These are phyloP conservation scores for Echeneis naucrates DNA, from an alignment of 2,797 vertebrate genomes.

Conservation along the genomic window DNA sequence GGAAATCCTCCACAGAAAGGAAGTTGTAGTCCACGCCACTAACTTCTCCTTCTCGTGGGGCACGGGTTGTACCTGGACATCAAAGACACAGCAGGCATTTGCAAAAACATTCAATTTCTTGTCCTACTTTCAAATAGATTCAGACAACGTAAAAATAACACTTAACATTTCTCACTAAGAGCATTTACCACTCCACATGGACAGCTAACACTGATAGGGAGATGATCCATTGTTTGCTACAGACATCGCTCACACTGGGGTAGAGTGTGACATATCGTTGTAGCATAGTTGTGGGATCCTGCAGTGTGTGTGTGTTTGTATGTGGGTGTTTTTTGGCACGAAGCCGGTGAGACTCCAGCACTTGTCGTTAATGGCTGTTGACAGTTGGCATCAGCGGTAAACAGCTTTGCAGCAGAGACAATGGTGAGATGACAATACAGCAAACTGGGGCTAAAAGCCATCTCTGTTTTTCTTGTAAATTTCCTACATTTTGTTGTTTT, in stretches of 20 bases:
- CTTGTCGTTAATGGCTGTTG: slow-evolving; percentile 63
- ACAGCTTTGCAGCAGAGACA: slow-evolving; percentile 47
- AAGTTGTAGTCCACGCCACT: slow-evolving; percentile 98
- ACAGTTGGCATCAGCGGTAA: slow-evolving; percentile 63
- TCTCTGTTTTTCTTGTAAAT: not conserved
- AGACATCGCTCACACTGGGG: slow-evolving; percentile 51
- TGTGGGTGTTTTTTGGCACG: slow-evolving; percentile 53
- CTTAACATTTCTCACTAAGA: not conserved
- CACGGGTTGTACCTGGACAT: slow-evolving; percentile 93
- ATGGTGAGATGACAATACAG: slow-evolving; percentile 35
- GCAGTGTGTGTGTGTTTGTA: slow-evolving; percentile 56
- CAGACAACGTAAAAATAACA: not conserved
- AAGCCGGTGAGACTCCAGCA: slow-evolving; percentile 51
- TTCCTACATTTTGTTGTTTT: not conserved
- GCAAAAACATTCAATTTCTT: not conserved
- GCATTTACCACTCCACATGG: not conserved
- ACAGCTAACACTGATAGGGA: not conserved
- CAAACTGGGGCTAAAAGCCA: slow-evolving; percentile 15
- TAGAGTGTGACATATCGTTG: slow-evolving; percentile 57
- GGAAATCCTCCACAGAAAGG: slow-evolving; percentile 94
- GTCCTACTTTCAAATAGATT: not conserved
- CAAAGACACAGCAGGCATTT: slow-evolving; percentile 44
- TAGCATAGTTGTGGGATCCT: slow-evolving; percentile 66
- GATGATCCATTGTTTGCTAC: slow-evolving; percentile 33
- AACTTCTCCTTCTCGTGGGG: slow-evolving; percentile 95